Evolutionary conservation across 2,888 invertebrate species (phyloP), one percentile per base, ranked within the genome.

Genomic region (Ashinkailepas kermadecensis): DNA sequence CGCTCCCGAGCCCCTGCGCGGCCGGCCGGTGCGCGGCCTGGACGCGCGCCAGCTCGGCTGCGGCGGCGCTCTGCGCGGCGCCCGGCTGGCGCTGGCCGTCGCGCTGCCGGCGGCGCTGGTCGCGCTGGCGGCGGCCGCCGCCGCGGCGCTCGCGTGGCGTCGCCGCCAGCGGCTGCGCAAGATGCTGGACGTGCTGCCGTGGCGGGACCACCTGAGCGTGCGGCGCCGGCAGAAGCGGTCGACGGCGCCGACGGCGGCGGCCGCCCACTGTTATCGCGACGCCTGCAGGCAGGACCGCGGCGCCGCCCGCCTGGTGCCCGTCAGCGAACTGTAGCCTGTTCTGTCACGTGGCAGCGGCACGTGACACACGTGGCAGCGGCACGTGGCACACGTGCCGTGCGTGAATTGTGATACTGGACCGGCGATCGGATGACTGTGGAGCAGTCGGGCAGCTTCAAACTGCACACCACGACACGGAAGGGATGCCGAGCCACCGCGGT

Each of bases 141-240:
- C 13, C 25, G 56, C 25, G 58, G 13, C 12, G 15, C 59, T 59
- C 6, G 64, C 64, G 39, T 59, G 57, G 23, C 56, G 64, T 23
- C 23, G 64, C 81, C 81, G 65, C 9, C 64, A 39, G 9, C 57
- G 81, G 64, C 81, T 81, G 64, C 81, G 39, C 65, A 81, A 81
- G 39, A 70, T 67, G 81, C 39, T 70, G 25, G 64, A 57, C 8
- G 81, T 59, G 62, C 56, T 67, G 64, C 64, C 81, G 67, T 81
- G 81, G 81, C 81, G 70, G 25, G 67, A 81, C 25, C 39, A 39
- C 39, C 39, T 39, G 39, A 39, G 2, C 39, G 23, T 56, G n/a
- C n/a, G 64, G 57, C 81, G 67, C 39, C 39, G 39, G 13, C n/a
- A 18, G 81, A 70, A 57, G 25, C 81, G 62, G 18, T 18, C 81